Evolutionary conservation across 1,140 invertebrate genomes (phyloP).

Genomic region (Drosophila pseudoananassae): DNA sequence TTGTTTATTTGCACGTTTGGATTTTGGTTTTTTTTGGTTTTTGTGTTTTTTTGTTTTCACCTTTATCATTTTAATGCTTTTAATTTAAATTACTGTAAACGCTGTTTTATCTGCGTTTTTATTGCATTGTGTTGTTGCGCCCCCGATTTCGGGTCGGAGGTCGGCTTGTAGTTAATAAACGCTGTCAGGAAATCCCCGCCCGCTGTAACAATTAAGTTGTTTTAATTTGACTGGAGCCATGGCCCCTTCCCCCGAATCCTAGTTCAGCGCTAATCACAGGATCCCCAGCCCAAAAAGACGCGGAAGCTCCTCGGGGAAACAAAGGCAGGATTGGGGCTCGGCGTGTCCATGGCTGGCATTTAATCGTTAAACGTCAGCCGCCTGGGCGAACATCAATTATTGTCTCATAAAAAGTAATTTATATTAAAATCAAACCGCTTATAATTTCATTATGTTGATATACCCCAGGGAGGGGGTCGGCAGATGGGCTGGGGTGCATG

Average conservation of each 20-base stretch:
- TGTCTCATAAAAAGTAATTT: conserved; percentile 77
- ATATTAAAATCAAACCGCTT: conserved; percentile 81
- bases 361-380: conserved; percentile 64
- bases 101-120: conserved; percentile 42
- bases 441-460: conserved; percentile 78
- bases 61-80: conserved; percentile 71
- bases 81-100: conserved; percentile 73
- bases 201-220: not conserved
- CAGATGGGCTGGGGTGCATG: not conserved
- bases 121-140: conserved; percentile 29
- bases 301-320: not conserved
- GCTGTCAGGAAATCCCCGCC: conserved; percentile 39
- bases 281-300: no score
- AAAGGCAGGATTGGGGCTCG: not conserved
- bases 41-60: conserved; percentile 21
- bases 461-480: conserved; percentile 13
- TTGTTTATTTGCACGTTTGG: conserved; percentile 60
- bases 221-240: not conserved
- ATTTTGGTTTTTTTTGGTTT: conserved; percentile 27
- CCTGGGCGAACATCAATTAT: conserved; percentile 61
- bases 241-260: not conserved
- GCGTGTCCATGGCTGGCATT: conserved; percentile 29
- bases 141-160: conserved; percentile 1
- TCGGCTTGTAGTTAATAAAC: conserved; percentile 69
- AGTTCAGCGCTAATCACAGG: no score